Conservation (phyloP, 2,888 invertebrate genomes). For the Drosophila nigricruria region DNA sequence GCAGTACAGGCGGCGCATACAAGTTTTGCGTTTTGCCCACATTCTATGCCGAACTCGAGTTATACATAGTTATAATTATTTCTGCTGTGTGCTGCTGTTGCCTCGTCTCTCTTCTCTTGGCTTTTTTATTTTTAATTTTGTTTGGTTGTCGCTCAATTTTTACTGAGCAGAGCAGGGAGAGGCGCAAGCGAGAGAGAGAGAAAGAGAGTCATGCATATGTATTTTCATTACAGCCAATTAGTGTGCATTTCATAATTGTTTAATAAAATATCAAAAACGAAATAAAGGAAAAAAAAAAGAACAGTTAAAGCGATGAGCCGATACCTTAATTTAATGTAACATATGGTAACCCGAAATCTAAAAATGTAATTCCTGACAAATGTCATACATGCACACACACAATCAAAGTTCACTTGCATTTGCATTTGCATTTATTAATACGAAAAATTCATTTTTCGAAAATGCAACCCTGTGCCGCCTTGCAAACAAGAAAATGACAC, state of each 20-base stretch:
- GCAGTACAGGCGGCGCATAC: conserved; percentile 79
- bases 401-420: conserved; percentile 43
- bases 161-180: conserved; percentile 40
- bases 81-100: conserved; percentile 69
- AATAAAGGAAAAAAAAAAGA: conserved; percentile 28
- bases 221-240: conserved; percentile 82
- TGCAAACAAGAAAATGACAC: conserved; percentile 82
- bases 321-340: conserved; percentile 45
- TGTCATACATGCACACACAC: conserved; percentile 13
- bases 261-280: conserved; percentile 64
- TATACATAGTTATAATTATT: conserved; percentile 79
- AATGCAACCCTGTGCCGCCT: conserved; percentile 75
- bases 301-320: conserved; percentile 23
- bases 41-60: conserved; percentile 76
- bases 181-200: conserved; percentile 11
- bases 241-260: conserved; percentile 84
- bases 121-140: conserved; percentile 78
- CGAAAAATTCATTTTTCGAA: conserved; percentile 51
- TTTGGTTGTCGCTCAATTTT: conserved; percentile 69
- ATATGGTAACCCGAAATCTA: conserved; percentile 58
- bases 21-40: conserved; percentile 74
- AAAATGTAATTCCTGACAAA: conserved; percentile 39
- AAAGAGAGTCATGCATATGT: conserved; percentile 33
- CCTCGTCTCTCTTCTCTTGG: conserved; percentile 44
- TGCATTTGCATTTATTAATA: conserved; percentile 70